phyloP scores from a whole-genome alignment of 2,888 invertebrate species.

The Melieria omissa region DNA sequence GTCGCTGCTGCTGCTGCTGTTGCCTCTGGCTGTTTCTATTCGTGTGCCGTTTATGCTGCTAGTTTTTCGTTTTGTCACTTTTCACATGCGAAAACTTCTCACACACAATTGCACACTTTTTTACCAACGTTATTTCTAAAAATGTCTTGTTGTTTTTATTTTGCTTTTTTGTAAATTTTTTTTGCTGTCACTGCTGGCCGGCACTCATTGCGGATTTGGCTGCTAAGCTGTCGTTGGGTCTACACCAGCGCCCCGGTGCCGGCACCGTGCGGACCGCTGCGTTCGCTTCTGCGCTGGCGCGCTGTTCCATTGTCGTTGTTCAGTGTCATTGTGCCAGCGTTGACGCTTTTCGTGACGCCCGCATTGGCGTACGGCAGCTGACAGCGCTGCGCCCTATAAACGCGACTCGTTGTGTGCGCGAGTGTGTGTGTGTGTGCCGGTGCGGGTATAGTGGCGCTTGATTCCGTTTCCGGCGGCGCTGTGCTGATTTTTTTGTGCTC shows the following conservation, averaged over 20 bases:
- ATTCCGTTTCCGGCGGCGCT: too few species aligned
- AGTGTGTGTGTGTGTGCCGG: too few species aligned
- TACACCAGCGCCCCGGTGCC: not conserved
- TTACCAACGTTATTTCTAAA: too few species aligned
- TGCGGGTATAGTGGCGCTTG: too few species aligned
- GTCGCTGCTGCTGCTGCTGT: not conserved
- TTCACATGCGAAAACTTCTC: too few species aligned
- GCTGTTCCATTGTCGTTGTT: not conserved
- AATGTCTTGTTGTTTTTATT: too few species aligned
- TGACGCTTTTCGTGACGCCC: too few species aligned
- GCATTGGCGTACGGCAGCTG: too few species aligned
- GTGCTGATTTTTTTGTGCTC: not conserved
- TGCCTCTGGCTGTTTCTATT: not conserved
- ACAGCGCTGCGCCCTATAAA: too few species aligned
- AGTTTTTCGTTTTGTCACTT: not conserved
- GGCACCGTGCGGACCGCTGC: not conserved
- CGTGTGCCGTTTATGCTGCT: not conserved
- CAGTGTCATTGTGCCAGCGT: not conserved
- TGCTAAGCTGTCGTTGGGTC: slow-evolving; percentile 13
- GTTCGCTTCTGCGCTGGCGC: not conserved
- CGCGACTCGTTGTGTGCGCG: too few species aligned
- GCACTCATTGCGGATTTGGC: slow-evolving; percentile 12
- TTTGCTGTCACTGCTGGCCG: not conserved
- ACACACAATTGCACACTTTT: too few species aligned
- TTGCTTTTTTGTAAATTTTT: not conserved